phyloP scores from a whole-genome alignment of 2,113 vertebrate species.

The Lagenorhynchus albirostris region DNA sequence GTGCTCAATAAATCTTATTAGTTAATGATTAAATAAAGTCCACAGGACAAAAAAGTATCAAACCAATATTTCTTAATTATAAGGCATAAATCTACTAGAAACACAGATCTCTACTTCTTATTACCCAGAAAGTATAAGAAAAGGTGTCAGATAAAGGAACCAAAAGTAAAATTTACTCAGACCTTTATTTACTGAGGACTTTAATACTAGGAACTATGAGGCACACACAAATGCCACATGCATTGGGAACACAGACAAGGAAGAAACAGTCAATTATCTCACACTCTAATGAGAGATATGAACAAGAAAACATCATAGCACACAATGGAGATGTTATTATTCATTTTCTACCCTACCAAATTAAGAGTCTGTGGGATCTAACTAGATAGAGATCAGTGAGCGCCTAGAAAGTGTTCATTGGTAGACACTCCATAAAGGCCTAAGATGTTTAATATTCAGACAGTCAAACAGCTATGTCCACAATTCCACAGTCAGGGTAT shows the following conservation, averaged over 20 bases:
- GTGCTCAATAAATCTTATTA: neutral
- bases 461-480: neutral
- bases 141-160: neutral
- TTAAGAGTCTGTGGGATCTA: neutral
- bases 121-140: neutral
- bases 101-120: neutral
- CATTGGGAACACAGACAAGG: neutral
- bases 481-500: neutral
- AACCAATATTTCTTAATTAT: slow-evolving; percentile 49
- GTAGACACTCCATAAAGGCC: neutral
- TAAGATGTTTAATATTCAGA: neutral
- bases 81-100: slow-evolving; percentile 22
- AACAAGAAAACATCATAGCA: neutral
- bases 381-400: neutral
- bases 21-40: slow-evolving; percentile 38
- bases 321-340: neutral
- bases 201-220: neutral
- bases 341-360: neutral
- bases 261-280: neutral
- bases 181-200: neutral
- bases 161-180: neutral
- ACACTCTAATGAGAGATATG: too few species aligned
- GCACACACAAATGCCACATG: neutral
- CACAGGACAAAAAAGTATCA: slow-evolving; percentile 19
- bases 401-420: neutral